A percentile compares a stretch with the other conserved stretches of the same genome.
These are phyloP conservation scores for Drosophila ogumai DNA, from an alignment of 1,140 invertebrate species.

Conservation along the genomic window DNA sequence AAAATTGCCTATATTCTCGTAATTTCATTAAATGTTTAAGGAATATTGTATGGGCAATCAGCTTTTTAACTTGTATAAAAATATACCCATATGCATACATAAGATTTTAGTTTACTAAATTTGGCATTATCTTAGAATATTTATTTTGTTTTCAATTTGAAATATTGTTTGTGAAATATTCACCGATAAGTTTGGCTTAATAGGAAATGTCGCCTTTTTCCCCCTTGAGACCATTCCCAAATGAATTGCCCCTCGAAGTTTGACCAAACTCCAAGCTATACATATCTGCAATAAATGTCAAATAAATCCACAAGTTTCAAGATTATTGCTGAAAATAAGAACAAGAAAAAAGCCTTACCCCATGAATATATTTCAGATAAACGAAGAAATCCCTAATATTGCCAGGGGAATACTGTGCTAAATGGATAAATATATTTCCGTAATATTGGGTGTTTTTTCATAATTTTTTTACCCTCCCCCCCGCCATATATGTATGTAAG, in stretches of 20 bases:
- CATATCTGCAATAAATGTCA: not conserved
- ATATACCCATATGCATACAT: no score
- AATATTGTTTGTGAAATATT: constrained; percentile 2
- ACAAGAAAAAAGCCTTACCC: not conserved
- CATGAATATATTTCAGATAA: not conserved
- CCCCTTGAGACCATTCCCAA: not conserved
- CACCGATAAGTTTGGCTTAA: constrained; percentile 18
- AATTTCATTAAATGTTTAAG: no score
- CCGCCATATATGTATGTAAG: not conserved
- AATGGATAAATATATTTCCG: not conserved
- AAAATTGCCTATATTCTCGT: no score
- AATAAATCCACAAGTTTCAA: not conserved
- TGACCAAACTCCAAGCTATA: not conserved
- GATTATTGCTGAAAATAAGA: not conserved
- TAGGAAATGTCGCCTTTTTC: not conserved
- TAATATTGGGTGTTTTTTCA: not conserved
- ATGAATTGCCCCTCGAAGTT: not conserved
- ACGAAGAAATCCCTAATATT: not conserved
- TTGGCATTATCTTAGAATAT: not conserved
- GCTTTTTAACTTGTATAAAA: no score
- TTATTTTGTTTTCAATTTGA: not conserved
- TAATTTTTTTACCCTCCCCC: not conserved
- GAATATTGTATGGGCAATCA: no score
- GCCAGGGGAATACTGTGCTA: not conserved
- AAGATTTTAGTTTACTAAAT: not conserved